Base-by-base conservation (phyloP, 2,797 vertebrate genomes). In the Sibirionetta formosa region DNA sequence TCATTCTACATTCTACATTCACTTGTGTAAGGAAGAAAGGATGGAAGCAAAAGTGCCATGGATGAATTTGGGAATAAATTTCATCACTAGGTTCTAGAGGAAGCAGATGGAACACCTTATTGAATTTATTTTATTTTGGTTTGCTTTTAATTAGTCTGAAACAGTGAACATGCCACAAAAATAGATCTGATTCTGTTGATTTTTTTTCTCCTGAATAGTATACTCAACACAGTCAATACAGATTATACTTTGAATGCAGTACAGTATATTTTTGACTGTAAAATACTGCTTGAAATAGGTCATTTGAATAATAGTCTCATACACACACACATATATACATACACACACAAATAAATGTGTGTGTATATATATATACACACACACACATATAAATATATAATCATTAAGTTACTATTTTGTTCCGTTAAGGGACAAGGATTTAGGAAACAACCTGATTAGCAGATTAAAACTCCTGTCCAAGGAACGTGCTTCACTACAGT, bases 261-360 rank as follows among this genome's bases (percentile, higher is more conserved):
- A 95, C 89, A 95, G 80, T 94, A 82, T 90, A 75, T 65, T 82
- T 92, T 56, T 93, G 81, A 93, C 87, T 94, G 93, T 80, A 90
- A 96, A 95, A 95, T 84, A 92, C 91, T 93, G 81, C 60, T 81
- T 83, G 80, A 65, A 90, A 86, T 78, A 82, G 64, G 58, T 82
- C 5, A 42, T 85, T 58, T 87, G 70, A 88, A 66, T 53, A 78
- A 86, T 46, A 92, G 51, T 70, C 77, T 95, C 48, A 84, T 65
- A 94, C 46, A 81, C 69, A 93, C 81, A 51, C 88, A 83, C 76
- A 94, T 82, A 96, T 82, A 95, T 71, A 95, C 66, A 82, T 66
- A 91, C 48, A 79, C 61, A 87, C 50, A 63, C 18, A 60, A 40
- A 38, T 79, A 80, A 42, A 40, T 70, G 27, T n/a, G 46, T 73